Percentiles rank a stretch among this genome's conserved stretches.
Conservation (phyloP, 1,140 invertebrate species). For the Orius insidiosus region DNA sequence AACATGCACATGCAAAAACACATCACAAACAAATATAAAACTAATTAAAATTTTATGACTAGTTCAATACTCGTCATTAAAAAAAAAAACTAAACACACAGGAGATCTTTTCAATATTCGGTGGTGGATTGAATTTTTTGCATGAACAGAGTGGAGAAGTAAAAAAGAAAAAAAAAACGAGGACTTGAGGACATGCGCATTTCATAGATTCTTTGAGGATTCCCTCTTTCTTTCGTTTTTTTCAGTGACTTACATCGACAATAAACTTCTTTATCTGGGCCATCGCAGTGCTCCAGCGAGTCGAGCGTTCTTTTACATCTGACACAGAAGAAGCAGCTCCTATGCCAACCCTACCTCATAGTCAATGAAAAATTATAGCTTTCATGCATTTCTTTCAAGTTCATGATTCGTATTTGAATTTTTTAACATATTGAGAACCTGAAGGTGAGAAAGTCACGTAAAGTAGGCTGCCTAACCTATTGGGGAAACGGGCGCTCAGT, state of each 20-base stretch:
- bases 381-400: no score
- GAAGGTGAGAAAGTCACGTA: no score
- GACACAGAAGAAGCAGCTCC: slow-evolving; percentile 76
- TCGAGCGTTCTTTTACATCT: slow-evolving; percentile 81
- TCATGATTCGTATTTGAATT: no score
- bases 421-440: no score
- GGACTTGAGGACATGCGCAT: not conserved
- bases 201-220: not conserved
- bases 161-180: not conserved
- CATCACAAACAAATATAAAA: slow-evolving; percentile 4
- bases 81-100: not conserved
- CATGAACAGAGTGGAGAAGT: slow-evolving; percentile 2
- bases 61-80: not conserved
- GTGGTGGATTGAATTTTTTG: not conserved
- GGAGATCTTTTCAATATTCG: not conserved
- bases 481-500: no score
- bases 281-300: slow-evolving; percentile 83
- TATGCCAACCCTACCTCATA: slow-evolving; percentile 62
- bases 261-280: slow-evolving; percentile 80
- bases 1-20: slow-evolving; percentile 18
- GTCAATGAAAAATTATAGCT: slow-evolving; percentile 8
- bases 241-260: slow-evolving; percentile 69
- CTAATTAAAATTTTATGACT: not conserved
- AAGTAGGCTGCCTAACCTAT: no score
- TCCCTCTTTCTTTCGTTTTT: no score